Evolutionary conservation across 2,797 vertebrate species (phyloP).

Genomic region (Pagetopsis macropterus): DNA sequence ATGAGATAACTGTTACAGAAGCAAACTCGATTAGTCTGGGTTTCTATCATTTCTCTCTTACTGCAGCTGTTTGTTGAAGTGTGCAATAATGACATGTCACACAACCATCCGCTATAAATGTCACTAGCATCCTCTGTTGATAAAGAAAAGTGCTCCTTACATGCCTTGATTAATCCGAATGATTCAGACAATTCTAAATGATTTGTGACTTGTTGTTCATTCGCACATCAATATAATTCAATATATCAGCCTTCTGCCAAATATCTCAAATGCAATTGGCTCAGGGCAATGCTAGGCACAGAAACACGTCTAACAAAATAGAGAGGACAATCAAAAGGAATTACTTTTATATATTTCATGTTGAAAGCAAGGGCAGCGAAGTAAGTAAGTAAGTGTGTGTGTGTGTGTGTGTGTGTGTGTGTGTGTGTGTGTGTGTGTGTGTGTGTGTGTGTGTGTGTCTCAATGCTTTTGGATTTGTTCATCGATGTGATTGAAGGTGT

Average conservation of each 20-base stretch:
- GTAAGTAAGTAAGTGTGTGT: not conserved
- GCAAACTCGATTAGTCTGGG: not conserved
- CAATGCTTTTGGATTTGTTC: not conserved
- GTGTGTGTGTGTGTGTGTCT: not conserved
- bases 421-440: not conserved
- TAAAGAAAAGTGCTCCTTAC: not conserved
- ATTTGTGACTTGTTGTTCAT: constrained; percentile 34
- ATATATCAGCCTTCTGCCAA: constrained; percentile 35
- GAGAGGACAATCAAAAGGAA: constrained; percentile 9
- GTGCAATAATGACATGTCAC: not conserved
- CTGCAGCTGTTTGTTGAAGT: constrained; percentile 4
- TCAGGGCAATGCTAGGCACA: constrained; percentile 14
- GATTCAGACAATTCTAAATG: constrained; percentile 29
- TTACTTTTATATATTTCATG: not conserved
- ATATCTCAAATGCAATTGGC: constrained; percentile 36
- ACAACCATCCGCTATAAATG: constrained; percentile 8
- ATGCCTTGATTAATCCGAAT: constrained; percentile 12
- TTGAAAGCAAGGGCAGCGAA: not conserved
- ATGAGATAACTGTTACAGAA: constrained; percentile 3
- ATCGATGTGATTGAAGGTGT: constrained; percentile 2
- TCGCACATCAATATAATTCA: constrained; percentile 29
- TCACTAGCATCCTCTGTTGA: constrained; percentile 12
- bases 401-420: not conserved
- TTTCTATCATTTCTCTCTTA: not conserved
- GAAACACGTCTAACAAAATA: constrained; percentile 3